Evolutionary conservation across 2,888 invertebrate genomes (phyloP).

Genomic region (Gari tellinella): DNA sequence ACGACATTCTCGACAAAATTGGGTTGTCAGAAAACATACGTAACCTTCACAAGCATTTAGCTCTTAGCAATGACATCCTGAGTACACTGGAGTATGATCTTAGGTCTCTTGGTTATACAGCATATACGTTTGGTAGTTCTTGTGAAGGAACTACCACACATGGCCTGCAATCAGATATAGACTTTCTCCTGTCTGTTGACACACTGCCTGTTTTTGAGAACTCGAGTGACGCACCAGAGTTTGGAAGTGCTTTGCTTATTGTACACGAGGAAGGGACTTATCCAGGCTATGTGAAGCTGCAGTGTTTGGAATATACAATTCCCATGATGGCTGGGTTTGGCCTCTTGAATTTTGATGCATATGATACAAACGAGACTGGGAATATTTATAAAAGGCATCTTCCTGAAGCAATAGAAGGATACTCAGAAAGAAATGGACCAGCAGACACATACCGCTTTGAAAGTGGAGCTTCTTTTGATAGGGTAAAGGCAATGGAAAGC

Average conservation of each 20-base stretch:
- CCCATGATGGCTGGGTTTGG: neutral
- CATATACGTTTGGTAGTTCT: slow-evolving; percentile 14
- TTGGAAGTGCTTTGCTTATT: neutral
- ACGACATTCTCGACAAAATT: slow-evolving; percentile 7
- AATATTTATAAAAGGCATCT: neutral
- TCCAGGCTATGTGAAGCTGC: slow-evolving; percentile 5
- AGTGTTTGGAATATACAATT: neutral
- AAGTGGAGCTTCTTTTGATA: neutral
- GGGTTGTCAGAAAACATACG: slow-evolving; percentile 20
- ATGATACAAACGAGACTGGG: neutral
- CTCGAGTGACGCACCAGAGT: neutral
- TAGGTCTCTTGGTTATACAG: neutral
- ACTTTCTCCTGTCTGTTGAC: neutral
- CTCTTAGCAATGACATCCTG: slow-evolving; percentile 4
- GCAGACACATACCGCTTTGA: neutral
- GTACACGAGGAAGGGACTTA: neutral
- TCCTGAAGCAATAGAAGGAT: too few relatives aligned
- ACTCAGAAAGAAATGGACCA: neutral
- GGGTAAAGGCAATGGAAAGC: neutral
- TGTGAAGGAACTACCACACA: slow-evolving; percentile 20
- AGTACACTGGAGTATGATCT: neutral
- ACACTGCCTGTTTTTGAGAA: neutral
- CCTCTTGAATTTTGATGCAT: neutral
- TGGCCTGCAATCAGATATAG: slow-evolving; percentile 16
- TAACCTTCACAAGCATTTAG: neutral